A percentile compares a stretch with the other conserved stretches of the same genome.
These are phyloP conservation scores for Psittacus erithacus DNA, from an alignment of 2,113 vertebrate genomes.

Conservation along the genomic window DNA sequence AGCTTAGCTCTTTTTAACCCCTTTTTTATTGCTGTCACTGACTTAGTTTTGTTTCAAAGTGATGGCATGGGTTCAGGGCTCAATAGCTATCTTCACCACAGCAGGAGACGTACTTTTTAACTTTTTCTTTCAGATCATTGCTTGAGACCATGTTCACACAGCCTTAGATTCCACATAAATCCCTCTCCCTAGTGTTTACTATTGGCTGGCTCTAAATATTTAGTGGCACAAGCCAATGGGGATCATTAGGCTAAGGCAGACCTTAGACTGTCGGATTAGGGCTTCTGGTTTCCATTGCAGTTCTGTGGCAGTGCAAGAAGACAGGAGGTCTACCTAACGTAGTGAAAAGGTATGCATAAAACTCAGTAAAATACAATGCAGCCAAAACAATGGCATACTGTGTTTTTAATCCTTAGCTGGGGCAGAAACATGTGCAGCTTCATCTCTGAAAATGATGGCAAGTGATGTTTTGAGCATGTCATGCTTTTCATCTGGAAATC, in stretches of 20 bases:
- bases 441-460: background rate
- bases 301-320: background rate
- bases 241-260: background rate
- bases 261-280: background rate
- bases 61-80: conserved; percentile 46
- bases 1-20: conserved; percentile 59
- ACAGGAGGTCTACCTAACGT: background rate
- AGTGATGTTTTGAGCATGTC: background rate
- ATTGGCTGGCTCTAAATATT: background rate
- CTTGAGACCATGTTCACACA: background rate
- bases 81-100: conserved; percentile 4
- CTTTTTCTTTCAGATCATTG: background rate
- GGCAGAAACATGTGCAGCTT: background rate
- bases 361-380: background rate
- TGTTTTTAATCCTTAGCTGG: background rate
- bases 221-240: background rate
- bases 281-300: background rate
- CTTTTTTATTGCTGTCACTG: conserved; percentile 65
- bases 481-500: background rate
- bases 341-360: background rate
- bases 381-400: rapidly evolving
- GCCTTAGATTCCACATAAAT: background rate
- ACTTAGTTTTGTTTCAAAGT: conserved; percentile 68
- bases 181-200: background rate
- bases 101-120: background rate